Evolutionary conservation across 1,140 invertebrate species (phyloP), one percentile per base, ranked within the genome.

Genomic region (Xylocopa sonorina): DNA sequence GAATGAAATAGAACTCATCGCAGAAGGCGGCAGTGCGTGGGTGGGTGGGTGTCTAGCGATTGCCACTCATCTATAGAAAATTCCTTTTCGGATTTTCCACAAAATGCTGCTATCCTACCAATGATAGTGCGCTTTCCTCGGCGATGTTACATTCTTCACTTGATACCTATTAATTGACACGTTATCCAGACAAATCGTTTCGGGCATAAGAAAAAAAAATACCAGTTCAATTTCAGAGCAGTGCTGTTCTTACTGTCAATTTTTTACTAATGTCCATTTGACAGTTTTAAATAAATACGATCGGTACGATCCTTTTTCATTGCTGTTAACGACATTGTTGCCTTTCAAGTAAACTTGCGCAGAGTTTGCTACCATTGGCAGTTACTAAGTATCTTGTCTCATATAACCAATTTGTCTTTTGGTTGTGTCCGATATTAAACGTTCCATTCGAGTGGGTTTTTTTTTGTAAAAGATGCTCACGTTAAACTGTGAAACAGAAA

Each of bases 21-120:
- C 73, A 79, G 84, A 90, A 88, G 87, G 87, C 88, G 87, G 85
- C 85, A 89, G 88, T 90, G 89, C 89, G 89, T 90, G 89, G 89
- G 89, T 90, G 89, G 89, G 87, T 87, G 83, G 85, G 78, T 83
- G 80, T 88, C 83, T 83, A 83, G 63, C 86, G 68, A 83, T 81
- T 78, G 78, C 81, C 73, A 80, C 63, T 86, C 80, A 53, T 72
- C 67, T 76, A 83, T 53, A 84, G 64, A 76, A 81, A 75, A 84
- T 81, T 79, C 76, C 71, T 66, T 53, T 77, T 69, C 43, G 78
- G 77, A 83, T 81, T 77, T 83, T 48, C 4, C 24, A 48, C 46
- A 57, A 83, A 83, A 83, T 69, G 72, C 71, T 63, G 34, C 32
- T 71, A 18, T 63, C 29, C 48, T 24, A 75, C 46, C 50, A 51